Evolutionary conservation across 2,888 invertebrate species (phyloP).

Genomic region (Rhingia campestris): DNA sequence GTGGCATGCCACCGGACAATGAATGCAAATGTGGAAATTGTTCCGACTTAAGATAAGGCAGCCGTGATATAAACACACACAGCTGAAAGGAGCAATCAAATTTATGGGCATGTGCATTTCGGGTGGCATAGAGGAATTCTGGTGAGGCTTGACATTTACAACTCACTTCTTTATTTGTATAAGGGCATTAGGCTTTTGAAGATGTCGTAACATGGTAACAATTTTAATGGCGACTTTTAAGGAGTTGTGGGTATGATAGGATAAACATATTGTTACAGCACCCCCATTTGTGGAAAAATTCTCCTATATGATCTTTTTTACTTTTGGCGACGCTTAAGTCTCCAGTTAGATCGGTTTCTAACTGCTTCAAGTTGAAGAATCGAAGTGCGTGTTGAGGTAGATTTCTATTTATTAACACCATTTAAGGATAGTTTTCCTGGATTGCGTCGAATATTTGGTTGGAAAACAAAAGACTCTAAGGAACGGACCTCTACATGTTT

Average conservation of each 20-base stretch:
- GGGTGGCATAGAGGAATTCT: constrained; percentile 27
- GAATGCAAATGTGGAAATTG: constrained; percentile 81
- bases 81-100: constrained; percentile 69
- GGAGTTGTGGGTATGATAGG: neutral
- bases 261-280: too few relatives aligned
- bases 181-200: constrained; percentile 13
- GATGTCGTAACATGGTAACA: constrained; percentile 1
- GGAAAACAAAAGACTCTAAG: too few relatives aligned
- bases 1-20: constrained; percentile 80
- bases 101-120: constrained; percentile 55
- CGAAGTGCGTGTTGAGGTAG: too few relatives aligned
- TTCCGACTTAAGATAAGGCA: constrained; percentile 82
- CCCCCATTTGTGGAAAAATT: too few relatives aligned
- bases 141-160: constrained; percentile 28
- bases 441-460: too few relatives aligned
- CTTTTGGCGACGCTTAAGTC: too few relatives aligned
- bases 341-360: too few relatives aligned
- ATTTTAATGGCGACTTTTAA: constrained; percentile 21
- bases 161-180: constrained; percentile 21
- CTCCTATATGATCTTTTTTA: too few relatives aligned
- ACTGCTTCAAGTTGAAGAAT: too few relatives aligned
- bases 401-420: too few relatives aligned
- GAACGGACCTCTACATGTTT: too few relatives aligned
- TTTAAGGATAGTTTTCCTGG: too few relatives aligned
- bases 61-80: constrained; percentile 72